Conservation (phyloP, 2,888 invertebrate species). For the Neoascia interrupta region DNA sequence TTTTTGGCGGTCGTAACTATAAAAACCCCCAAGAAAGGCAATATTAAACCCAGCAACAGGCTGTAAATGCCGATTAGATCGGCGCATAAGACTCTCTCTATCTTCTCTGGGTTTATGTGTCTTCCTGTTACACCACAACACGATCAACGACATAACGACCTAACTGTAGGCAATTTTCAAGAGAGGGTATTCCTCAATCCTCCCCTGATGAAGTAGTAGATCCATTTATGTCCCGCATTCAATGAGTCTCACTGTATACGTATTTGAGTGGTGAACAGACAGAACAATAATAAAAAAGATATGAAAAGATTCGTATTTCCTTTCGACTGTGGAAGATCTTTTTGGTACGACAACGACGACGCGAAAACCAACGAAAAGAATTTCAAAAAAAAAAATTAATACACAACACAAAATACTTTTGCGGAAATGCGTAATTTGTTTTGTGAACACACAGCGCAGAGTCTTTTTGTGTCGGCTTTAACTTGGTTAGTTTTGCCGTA, state of each 20-base stretch:
- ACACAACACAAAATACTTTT: conserved; percentile 29
- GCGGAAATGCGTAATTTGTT: conserved; percentile 67
- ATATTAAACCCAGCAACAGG: conserved; percentile 37
- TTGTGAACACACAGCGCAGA: too few relatives aligned
- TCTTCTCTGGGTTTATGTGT: too few relatives aligned
- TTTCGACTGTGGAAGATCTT: conserved; percentile 53
- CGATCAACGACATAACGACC: conserved; percentile 28
- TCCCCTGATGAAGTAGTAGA: too few relatives aligned
- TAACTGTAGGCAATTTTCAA: conserved; percentile 42
- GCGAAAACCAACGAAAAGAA: conserved; percentile 51
- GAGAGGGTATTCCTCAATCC: conserved; percentile 43
- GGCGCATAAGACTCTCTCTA: conserved; percentile 36
- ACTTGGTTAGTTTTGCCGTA: conserved; percentile 23
- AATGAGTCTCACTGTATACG: conserved; percentile 39
- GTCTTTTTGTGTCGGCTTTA: conserved; percentile 29
- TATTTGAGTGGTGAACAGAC: too few relatives aligned
- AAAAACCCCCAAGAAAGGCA: conserved; percentile 12
- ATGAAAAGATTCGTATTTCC: conserved; percentile 65
- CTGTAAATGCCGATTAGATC: conserved; percentile 56
- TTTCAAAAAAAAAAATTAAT: conserved; percentile 7
- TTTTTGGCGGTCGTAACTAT: conserved; percentile 17
- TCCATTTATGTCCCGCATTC: conserved; percentile 64
- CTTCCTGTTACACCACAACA: conserved; percentile 63
- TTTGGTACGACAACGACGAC: conserved; percentile 46
- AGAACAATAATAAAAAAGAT: conserved; percentile 15